These are phyloP conservation scores for Steinernema carpocapsae DNA, from an alignment of 2,888 invertebrate genomes.

Conservation along the genomic window DNA sequence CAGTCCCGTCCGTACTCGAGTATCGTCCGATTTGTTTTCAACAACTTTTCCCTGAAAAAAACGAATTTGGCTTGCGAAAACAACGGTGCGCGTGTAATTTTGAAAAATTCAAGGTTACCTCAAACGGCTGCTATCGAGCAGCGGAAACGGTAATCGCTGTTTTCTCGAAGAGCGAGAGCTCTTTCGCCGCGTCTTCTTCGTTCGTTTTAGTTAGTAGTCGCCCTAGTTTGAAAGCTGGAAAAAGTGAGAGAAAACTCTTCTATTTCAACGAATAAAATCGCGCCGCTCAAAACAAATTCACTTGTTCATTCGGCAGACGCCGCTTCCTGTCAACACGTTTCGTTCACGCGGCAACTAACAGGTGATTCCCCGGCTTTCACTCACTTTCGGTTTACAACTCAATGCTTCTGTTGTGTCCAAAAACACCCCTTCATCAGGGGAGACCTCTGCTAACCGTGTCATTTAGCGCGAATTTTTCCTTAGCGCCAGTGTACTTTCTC, in stretches of 20 bases:
- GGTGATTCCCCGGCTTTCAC: background rate
- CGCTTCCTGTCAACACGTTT: constrained; percentile 33
- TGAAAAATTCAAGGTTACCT: too few relatives aligned
- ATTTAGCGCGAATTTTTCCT: constrained; percentile 14
- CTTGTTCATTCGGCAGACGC: constrained; percentile 26
- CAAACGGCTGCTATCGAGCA: too few relatives aligned
- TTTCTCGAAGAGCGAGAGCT: too few relatives aligned
- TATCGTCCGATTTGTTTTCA: constrained; percentile 19
- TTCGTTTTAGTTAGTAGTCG: too few relatives aligned
- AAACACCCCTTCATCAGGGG: constrained; percentile 23
- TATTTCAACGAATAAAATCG: constrained; percentile 15
- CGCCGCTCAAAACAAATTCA: constrained; percentile 27
- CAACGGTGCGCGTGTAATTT: too few relatives aligned
- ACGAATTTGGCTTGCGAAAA: too few relatives aligned
- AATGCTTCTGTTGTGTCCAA: background rate
- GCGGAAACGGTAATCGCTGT: too few relatives aligned
- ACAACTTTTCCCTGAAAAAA: background rate
- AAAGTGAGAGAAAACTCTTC: constrained; percentile 21
- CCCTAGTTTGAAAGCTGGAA: background rate
- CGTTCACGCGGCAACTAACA: background rate
- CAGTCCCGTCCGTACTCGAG: background rate
- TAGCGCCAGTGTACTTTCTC: constrained; percentile 19
- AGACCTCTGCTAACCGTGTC: background rate
- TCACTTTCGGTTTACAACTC: background rate
- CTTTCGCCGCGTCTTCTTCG: too few relatives aligned